A percentile compares a stretch with the other conserved stretches of the same genome.
Conservation (phyloP, 1,140 invertebrate species). For the Diuraphis noxia region DNA sequence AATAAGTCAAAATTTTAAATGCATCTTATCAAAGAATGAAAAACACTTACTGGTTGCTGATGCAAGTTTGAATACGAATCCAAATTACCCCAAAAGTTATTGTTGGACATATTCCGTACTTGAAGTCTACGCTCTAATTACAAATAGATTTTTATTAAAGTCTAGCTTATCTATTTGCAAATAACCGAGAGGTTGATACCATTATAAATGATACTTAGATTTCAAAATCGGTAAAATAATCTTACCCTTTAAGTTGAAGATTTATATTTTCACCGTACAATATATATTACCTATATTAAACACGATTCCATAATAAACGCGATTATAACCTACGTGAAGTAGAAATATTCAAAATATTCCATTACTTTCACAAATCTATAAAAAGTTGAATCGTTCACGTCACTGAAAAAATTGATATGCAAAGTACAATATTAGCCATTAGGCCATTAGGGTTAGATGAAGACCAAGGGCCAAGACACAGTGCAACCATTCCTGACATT, state of each 20-base stretch:
- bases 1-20: neutral
- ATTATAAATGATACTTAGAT: neutral
- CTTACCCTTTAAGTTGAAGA: neutral
- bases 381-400: constrained; percentile 49
- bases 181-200: neutral
- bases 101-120: constrained; percentile 27
- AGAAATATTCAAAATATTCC: neutral
- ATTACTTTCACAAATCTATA: constrained; percentile 43
- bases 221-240: neutral
- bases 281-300: constrained; percentile 14
- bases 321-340: neutral
- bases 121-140: neutral
- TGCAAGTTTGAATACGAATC: constrained; percentile 35
- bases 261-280: neutral
- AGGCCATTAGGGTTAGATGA: neutral
- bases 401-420: constrained; percentile 51
- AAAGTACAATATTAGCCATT: neutral
- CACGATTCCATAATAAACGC: neutral
- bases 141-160: neutral
- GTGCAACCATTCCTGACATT: constrained; percentile 9
- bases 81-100: constrained; percentile 40
- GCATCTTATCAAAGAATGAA: neutral
- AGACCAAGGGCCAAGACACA: constrained; percentile 22
- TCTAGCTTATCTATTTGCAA: neutral
- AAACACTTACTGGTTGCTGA: constrained; percentile 43